Evolutionary conservation across 2,113 vertebrate species (phyloP), one percentile per base, ranked within the genome.

Genomic region (Rhea americana): DNA sequence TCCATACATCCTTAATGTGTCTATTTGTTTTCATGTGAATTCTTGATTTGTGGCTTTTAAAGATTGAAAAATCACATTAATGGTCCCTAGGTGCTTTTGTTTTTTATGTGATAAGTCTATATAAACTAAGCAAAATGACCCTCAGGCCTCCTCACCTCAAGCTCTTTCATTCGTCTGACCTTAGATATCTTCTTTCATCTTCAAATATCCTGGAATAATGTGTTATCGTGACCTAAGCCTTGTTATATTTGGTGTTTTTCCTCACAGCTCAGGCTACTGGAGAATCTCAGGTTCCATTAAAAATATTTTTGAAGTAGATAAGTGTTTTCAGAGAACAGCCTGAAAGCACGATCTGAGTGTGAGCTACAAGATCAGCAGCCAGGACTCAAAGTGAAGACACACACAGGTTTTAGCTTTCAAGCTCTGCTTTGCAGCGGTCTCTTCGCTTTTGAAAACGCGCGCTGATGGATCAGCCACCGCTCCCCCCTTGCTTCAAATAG

Each of bases 251-350:
- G 39, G 9, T 74, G 32, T 17, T 91, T 75, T 91, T 37, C 35
- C 66, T 85, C 53, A 43, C 67, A 89, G 82, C 55, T 76, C 51
- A 59, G 61, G 48, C 25, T 86, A 70, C 76, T n/a, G 39, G 68
- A 75, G 51, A 81, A 86, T 95, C 53, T 90, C 3, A 4, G 35
- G 35, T 56, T 81, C 59, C 76, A 68, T 74, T 26, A 26, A 83
- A 92, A 89, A 73, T 91, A 70, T 89, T 85, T 91, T 73, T 91
- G 43, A 92, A 87, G 73, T 21, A 85, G 56, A 5, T 88, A 94
- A 94, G 70, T 84, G 80, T 32, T 93, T 91, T 94, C 22, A 4
- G 88, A 89, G 73, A 91, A 61, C 43, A 83, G 30, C 70, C 83
- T 86, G 83, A 93, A 78, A 91, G 39, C 39, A 68, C 48, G 56